Conservation (phyloP, 1,140 invertebrate genomes). For the Drosophila sechellia region DNA sequence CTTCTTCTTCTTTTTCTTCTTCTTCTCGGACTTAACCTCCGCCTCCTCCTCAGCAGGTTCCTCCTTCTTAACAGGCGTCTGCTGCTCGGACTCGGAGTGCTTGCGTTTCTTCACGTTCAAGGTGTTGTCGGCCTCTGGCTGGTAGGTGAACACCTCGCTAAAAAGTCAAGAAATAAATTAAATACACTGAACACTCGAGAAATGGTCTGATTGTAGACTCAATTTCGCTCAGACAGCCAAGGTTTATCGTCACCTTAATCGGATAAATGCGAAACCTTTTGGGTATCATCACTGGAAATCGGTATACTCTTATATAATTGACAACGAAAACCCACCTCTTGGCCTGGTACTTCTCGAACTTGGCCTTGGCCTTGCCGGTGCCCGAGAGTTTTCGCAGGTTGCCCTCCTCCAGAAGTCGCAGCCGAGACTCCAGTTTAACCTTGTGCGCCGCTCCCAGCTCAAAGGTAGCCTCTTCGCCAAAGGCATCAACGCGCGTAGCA, state of each 20-base stretch:
- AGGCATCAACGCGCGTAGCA: constrained; percentile 97
- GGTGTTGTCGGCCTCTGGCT: constrained; percentile 87
- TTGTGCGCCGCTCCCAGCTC: constrained; percentile 94
- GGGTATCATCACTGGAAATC: constrained; percentile 67
- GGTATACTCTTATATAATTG: constrained; percentile 2
- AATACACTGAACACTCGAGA: neutral
- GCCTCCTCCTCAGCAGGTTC: constrained; percentile 62
- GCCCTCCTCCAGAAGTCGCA: constrained; percentile 93
- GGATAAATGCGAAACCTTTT: constrained; percentile 71
- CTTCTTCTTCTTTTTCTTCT: constrained; percentile 85
- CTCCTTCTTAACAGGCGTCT: constrained; percentile 67
- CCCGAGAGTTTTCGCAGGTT: constrained; percentile 93
- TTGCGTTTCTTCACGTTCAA: constrained; percentile 85
- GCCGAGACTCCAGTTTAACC: constrained; percentile 92
- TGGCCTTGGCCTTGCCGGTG: constrained; percentile 93
- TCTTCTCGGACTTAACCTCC: constrained; percentile 72
- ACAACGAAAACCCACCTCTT: constrained; percentile 86
- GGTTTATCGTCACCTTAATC: constrained; percentile 76
- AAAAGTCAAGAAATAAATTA: constrained; percentile 17
- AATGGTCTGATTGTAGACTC: neutral
- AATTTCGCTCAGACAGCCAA: constrained; percentile 81
- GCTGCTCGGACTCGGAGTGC: constrained; percentile 83
- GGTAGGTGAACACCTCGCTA: constrained; percentile 89
- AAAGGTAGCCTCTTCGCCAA: constrained; percentile 93
- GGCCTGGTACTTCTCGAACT: constrained; percentile 95